Evolutionary conservation across 2,113 vertebrate species (phyloP).

Genomic region (Etheostoma spectabile): DNA sequence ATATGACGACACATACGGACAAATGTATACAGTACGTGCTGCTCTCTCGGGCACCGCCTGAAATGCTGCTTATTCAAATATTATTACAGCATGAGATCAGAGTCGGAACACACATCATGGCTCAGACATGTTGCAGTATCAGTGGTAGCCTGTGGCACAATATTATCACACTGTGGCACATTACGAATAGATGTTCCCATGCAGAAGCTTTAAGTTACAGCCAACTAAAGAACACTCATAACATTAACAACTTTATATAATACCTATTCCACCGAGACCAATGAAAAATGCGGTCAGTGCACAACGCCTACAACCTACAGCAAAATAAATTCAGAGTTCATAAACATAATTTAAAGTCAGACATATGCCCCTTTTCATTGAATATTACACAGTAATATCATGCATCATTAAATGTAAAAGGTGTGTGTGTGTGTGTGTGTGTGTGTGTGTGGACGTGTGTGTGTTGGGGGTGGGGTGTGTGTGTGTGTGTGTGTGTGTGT

Average conservation of each 20-base stretch:
- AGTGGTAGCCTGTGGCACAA: constrained; percentile 29
- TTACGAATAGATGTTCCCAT: constrained; percentile 54
- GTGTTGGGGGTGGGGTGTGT: too few relatives aligned
- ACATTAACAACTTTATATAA: constrained; percentile 28
- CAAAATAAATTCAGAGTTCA: constrained; percentile 23
- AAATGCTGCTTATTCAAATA: constrained; percentile 60
- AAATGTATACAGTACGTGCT: constrained; percentile 7
- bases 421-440: constrained; percentile 12
- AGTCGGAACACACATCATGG: constrained; percentile 41
- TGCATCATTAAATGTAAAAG: constrained; percentile 17
- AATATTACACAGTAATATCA: constrained; percentile 18
- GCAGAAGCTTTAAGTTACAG: constrained; percentile 7
- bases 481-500: not conserved
- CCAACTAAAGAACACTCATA: constrained; percentile 32
- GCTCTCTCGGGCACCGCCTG: constrained; percentile 7
- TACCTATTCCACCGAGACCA: not conserved
- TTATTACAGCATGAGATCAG: constrained; percentile 66
- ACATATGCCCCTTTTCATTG: constrained; percentile 19
- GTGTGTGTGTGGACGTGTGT: too few relatives aligned
- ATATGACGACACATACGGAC: not conserved
- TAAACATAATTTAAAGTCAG: constrained; percentile 14
- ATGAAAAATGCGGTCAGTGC: constrained; percentile 5
- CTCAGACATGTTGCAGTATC: constrained; percentile 57
- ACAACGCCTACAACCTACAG: constrained; percentile 6
- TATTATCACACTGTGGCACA: constrained; percentile 45